phyloP scores from a whole-genome alignment of 2,797 vertebrate genomes.

The Eupleurogrammus muticus region DNA sequence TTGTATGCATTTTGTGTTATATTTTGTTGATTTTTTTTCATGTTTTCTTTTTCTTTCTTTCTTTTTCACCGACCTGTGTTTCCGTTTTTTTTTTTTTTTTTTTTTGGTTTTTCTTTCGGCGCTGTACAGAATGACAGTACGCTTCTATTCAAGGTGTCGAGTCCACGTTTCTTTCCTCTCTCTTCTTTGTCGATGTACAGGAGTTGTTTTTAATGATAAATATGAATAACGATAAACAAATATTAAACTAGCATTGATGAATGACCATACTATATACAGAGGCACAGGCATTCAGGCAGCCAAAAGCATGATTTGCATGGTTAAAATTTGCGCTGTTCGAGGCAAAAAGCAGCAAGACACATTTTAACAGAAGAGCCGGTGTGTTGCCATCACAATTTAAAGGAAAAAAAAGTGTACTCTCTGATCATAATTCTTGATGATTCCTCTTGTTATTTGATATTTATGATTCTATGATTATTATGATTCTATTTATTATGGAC shows the following conservation, averaged over 20 bases:
- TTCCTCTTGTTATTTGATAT: constrained; percentile 84
- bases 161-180: constrained; percentile 62
- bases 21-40: constrained; percentile 13
- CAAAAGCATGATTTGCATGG: constrained; percentile 88
- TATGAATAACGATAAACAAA: constrained; percentile 71
- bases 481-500: constrained; percentile 84
- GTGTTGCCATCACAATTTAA: constrained; percentile 77
- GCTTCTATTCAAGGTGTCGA: constrained; percentile 67
- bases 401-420: constrained; percentile 77
- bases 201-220: constrained; percentile 77
- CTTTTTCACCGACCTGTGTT: constrained; percentile 59
- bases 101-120: constrained; percentile 32
- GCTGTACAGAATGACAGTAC: constrained; percentile 78
- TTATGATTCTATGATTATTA: constrained; percentile 81
- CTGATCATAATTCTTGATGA: constrained; percentile 76
- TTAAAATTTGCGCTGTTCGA: constrained; percentile 76
- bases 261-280: constrained; percentile 81
- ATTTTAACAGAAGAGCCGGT: constrained; percentile 64
- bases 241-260: constrained; percentile 77
- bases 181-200: constrained; percentile 80
- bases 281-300: constrained; percentile 80
- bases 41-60: constrained; percentile 11
- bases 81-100: constrained; percentile 23
- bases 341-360: constrained; percentile 73
- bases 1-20: constrained; percentile 70